Percentiles rank a stretch among this genome's conserved stretches.
phyloP scores from a whole-genome alignment of 2,113 vertebrate genomes.

The Ceyx margarethae region DNA sequence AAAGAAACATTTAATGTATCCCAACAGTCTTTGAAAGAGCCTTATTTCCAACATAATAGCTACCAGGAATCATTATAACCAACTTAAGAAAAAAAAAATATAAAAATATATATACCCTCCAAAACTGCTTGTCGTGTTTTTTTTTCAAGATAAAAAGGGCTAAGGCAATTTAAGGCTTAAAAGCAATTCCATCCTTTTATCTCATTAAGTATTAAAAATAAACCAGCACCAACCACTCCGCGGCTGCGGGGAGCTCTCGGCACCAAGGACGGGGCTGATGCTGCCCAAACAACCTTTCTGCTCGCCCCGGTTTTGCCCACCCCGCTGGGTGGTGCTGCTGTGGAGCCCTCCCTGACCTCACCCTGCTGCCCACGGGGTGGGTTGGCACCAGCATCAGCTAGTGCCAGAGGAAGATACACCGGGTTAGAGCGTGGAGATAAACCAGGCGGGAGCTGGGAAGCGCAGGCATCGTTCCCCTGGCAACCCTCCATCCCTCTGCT shows the following conservation, averaged over 20 bases:
- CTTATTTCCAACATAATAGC: conserved; percentile 25
- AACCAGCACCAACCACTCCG: background rate
- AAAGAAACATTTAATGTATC: background rate
- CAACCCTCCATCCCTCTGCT: background rate
- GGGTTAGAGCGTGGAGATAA: background rate
- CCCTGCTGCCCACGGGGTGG: fast-evolving
- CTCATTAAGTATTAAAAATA: conserved; percentile 31
- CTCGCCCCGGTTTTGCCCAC: background rate
- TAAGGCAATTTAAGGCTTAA: conserved; percentile 18
- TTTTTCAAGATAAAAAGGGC: conserved; percentile 24
- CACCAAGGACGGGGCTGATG: fast-evolving
- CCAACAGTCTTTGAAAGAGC: background rate
- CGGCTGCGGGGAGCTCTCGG: fast-evolving
- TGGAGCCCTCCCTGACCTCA: fast-evolving
- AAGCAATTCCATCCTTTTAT: conserved; percentile 41
- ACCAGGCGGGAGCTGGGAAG: background rate
- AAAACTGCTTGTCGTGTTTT: background rate
- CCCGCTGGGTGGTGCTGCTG: fast-evolving
- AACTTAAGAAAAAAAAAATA: background rate
- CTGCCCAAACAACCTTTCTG: fast-evolving
- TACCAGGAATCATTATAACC: conserved; percentile 38
- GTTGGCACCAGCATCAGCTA: background rate
- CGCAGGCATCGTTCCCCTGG: background rate
- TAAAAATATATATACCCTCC: background rate
- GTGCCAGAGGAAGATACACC: fast-evolving